phyloP scores from a whole-genome alignment of 2,888 invertebrate genomes.

The Agriopis marginaria region DNA sequence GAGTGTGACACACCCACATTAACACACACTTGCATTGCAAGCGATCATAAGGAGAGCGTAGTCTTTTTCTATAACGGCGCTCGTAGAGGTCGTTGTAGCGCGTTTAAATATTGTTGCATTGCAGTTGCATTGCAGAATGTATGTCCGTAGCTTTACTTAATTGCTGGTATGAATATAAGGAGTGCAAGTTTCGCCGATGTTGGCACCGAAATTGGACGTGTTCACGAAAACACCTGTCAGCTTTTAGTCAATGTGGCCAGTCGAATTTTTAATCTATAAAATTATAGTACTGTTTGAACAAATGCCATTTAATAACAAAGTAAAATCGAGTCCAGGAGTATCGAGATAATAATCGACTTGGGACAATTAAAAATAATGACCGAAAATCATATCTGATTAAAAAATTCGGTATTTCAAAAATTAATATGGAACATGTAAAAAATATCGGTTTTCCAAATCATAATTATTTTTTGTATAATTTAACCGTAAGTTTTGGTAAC shows the following conservation, averaged over 20 bases:
- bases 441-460: slow-evolving; percentile 10
- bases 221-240: slow-evolving; percentile 40
- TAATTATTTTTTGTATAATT: slow-evolving; percentile 4
- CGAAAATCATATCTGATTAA: slow-evolving; percentile 7
- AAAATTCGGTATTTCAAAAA: slow-evolving; percentile 2
- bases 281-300: slow-evolving; percentile 30
- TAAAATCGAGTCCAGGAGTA: slow-evolving; percentile 21
- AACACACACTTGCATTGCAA: too few relatives aligned
- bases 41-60: too few relatives aligned
- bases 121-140: not conserved
- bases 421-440: slow-evolving; percentile 5
- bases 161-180: slow-evolving; percentile 28
- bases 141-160: slow-evolving; percentile 22
- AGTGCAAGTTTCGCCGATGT: slow-evolving; percentile 33
- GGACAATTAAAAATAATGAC: slow-evolving; percentile 20
- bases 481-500: slow-evolving; percentile 23
- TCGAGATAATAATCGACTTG: slow-evolving; percentile 23
- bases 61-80: too few relatives aligned
- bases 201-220: slow-evolving; percentile 29
- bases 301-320: slow-evolving; percentile 16
- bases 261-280: slow-evolving; percentile 25
- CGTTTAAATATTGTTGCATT: not conserved
- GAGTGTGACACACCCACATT: too few relatives aligned
- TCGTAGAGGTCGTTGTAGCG: too few relatives aligned
- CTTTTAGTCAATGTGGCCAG: slow-evolving; percentile 14